Percentiles rank a stretch among this genome's conserved stretches.
These are phyloP conservation scores for Gymnothorax reevesii DNA, from an alignment of 2,797 vertebrate genomes.

Conservation along the genomic window DNA sequence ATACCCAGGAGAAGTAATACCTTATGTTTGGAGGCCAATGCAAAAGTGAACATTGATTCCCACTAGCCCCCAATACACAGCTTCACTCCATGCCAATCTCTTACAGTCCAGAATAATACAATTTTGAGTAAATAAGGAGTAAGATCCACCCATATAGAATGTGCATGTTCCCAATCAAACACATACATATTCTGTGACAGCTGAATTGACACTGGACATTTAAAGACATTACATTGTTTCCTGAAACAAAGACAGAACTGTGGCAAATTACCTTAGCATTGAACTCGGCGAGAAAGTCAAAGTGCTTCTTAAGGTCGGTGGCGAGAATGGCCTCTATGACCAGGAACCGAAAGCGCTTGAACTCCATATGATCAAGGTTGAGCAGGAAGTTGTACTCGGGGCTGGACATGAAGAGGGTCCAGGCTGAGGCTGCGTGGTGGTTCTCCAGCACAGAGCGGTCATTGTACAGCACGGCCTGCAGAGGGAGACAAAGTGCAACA, in stretches of 20 bases:
- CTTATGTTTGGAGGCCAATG: not conserved
- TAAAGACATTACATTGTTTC: not conserved
- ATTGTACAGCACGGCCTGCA: conserved; percentile 93
- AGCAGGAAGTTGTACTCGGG: conserved; percentile 94
- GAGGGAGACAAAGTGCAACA: conserved; percentile 26
- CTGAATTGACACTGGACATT: no score
- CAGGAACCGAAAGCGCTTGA: conserved; percentile 97
- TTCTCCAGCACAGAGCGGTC: conserved; percentile 97
- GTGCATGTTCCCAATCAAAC: no score
- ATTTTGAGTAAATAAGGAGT: no score
- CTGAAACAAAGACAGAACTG: not conserved
- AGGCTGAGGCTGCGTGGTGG: conserved; percentile 95
- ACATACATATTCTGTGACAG: no score
- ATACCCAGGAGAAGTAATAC: not conserved
- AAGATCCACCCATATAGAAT: no score
- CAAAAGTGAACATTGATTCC: not conserved
- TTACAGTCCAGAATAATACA: no score
- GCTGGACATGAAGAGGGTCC: conserved; percentile 96
- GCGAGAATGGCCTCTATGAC: conserved; percentile 98
- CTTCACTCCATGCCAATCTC: not conserved
- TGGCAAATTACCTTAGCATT: conserved; percentile 86
- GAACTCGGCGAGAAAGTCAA: conserved; percentile 95
- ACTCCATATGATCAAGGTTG: conserved; percentile 92
- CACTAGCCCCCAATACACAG: not conserved
- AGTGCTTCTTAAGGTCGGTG: conserved; percentile 98